A percentile compares a stretch with the other conserved stretches of the same genome.
phyloP scores from a whole-genome alignment of 2,888 invertebrate species.

The Drosophila neoperkinsi region DNA sequence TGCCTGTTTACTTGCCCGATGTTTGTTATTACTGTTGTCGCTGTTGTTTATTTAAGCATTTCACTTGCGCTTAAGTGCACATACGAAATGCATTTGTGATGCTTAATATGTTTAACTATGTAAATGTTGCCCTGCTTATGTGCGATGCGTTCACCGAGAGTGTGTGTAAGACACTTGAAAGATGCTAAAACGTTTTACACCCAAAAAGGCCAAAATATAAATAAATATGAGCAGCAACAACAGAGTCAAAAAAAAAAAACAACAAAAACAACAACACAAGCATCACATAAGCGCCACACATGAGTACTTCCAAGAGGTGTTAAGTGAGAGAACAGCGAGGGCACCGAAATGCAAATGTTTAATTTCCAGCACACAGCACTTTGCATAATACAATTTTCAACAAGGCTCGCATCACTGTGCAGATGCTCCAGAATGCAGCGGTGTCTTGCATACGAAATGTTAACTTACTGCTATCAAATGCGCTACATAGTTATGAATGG shows the following conservation, averaged over 20 bases:
- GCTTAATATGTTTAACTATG: constrained; percentile 78
- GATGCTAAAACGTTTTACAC: constrained; percentile 74
- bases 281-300: constrained; percentile 65
- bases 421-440: constrained; percentile 65
- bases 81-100: constrained; percentile 54
- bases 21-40: constrained; percentile 36
- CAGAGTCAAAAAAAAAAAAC: constrained; percentile 23
- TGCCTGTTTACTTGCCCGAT: constrained; percentile 41
- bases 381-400: constrained; percentile 57
- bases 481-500: constrained; percentile 73
- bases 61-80: constrained; percentile 63
- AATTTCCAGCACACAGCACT: constrained; percentile 53
- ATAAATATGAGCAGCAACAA: constrained; percentile 67
- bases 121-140: constrained; percentile 72
- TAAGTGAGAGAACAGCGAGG: constrained; percentile 58
- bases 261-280: constrained; percentile 25
- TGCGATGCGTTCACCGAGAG: constrained; percentile 40
- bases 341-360: constrained; percentile 58
- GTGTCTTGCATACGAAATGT: constrained; percentile 72
- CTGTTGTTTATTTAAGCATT: constrained; percentile 74
- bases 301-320: constrained; percentile 66
- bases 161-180: constrained; percentile 60
- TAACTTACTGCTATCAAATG: constrained; percentile 69
- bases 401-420: constrained; percentile 58
- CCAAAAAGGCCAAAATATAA: constrained; percentile 75